Percentiles rank a stretch among this genome's conserved stretches.
Evolutionary conservation across 2,797 vertebrate genomes (phyloP).

Genomic region (Fundulus diaphanus): DNA sequence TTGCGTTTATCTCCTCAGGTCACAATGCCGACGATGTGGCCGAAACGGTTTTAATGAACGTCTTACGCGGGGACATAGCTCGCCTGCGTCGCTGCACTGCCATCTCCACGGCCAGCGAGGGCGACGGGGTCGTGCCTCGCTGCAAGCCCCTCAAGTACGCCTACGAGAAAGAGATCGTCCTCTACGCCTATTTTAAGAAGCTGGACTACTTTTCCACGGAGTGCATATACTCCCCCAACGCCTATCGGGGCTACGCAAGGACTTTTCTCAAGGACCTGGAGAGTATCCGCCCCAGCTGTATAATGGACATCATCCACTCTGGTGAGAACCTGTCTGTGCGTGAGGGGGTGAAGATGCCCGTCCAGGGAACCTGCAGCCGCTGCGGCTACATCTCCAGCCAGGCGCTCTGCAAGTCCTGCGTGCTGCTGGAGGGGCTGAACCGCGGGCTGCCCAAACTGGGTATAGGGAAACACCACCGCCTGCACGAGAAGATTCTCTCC

Average conservation of each 20-base stretch:
- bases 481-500: slow-evolving; percentile 81
- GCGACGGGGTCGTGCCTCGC: slow-evolving; percentile 84
- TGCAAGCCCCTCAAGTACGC: slow-evolving; percentile 91
- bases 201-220: slow-evolving; percentile 93
- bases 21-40: slow-evolving; percentile 92
- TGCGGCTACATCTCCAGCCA: slow-evolving; percentile 92
- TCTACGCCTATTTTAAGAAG: slow-evolving; percentile 92
- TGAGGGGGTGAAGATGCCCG: slow-evolving; percentile 82
- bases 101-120: slow-evolving; percentile 83
- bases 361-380: slow-evolving; percentile 84
- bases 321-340: slow-evolving; percentile 87
- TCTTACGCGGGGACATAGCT: slow-evolving; percentile 88
- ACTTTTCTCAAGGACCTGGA: slow-evolving; percentile 87
- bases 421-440: slow-evolving; percentile 89
- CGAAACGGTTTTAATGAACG: slow-evolving; percentile 92
- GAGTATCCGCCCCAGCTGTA: slow-evolving; percentile 84
- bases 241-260: slow-evolving; percentile 89
- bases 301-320: slow-evolving; percentile 90
- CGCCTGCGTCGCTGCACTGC: slow-evolving; percentile 85
- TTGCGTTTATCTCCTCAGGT: slow-evolving; percentile 66
- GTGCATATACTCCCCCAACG: slow-evolving; percentile 91
- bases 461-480: slow-evolving; percentile 87
- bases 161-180: slow-evolving; percentile 94
- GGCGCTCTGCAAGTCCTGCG: slow-evolving; percentile 88
- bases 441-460: slow-evolving; percentile 87